phyloP scores from a whole-genome alignment of 2,888 invertebrate species.

The Cabera pusaria region DNA sequence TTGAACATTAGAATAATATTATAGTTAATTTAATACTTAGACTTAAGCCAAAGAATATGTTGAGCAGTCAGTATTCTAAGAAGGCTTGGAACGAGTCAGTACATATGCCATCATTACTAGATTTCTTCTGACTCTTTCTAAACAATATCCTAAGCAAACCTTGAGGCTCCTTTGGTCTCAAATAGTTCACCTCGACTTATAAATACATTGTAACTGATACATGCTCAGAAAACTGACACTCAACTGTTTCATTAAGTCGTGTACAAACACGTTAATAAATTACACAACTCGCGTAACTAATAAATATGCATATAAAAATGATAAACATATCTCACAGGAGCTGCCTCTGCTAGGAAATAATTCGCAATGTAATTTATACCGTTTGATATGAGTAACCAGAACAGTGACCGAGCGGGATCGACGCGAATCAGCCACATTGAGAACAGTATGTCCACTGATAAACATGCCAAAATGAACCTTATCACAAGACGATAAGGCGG shows the following conservation, averaged over 20 bases:
- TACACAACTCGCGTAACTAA: conserved; percentile 10
- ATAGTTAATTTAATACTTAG: too few relatives aligned
- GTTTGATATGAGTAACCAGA: conserved; percentile 62
- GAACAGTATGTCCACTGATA: conserved; percentile 40
- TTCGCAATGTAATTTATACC: conserved; percentile 31
- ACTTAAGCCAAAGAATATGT: too few relatives aligned
- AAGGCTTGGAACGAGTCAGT: too few relatives aligned
- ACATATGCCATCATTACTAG: too few relatives aligned
- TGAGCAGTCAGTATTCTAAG: too few relatives aligned
- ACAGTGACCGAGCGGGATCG: conserved; percentile 76
- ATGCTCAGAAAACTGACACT: conserved; percentile 1
- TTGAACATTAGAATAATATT: too few relatives aligned
- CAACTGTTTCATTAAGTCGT: conserved; percentile 8
- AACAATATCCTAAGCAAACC: too few relatives aligned
- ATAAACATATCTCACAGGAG: conserved; percentile 12
- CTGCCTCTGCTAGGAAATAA: conserved; percentile 30
- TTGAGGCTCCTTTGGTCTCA: conserved; percentile 4
- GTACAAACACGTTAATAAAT: conserved; percentile 20
- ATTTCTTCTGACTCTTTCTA: too few relatives aligned
- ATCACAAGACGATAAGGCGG: conserved; percentile 17
- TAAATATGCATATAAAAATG: conserved; percentile 1
- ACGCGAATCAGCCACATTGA: conserved; percentile 73
- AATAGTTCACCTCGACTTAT: conserved; percentile 13
- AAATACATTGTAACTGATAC: conserved; percentile 12
- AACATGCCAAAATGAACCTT: conserved; percentile 18